Conservation (phyloP, 2,113 vertebrate species). For the Morone chrysops region DNA sequence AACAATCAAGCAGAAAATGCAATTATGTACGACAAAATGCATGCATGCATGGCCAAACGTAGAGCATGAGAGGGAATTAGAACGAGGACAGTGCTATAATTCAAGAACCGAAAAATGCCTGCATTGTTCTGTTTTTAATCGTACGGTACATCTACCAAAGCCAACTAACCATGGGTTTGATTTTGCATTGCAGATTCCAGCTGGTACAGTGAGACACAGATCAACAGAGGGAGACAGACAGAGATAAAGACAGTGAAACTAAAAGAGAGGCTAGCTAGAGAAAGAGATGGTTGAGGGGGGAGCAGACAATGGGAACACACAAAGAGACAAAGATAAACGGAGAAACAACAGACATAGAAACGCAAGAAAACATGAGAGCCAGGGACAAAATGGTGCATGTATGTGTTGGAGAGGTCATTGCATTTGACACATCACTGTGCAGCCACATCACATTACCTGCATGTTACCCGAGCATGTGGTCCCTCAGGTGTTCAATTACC, state of each 20-base stretch:
- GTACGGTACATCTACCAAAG: conserved; percentile 42
- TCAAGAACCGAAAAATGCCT: conserved; percentile 39
- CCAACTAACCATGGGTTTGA: conserved; percentile 64
- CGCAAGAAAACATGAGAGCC: not conserved
- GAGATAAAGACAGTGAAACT: conserved; percentile 30
- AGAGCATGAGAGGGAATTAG: conserved; percentile 20
- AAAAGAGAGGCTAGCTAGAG: not conserved
- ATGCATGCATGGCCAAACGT: conserved; percentile 7
- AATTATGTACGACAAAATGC: conserved; percentile 44
- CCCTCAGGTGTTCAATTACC: conserved; percentile 64
- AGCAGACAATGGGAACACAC: conserved; percentile 20
- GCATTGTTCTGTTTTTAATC: conserved; percentile 50
- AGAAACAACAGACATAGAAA: conserved; percentile 17
- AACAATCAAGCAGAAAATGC: conserved; percentile 46
- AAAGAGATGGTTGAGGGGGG: not conserved
- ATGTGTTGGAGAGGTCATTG: conserved; percentile 17
- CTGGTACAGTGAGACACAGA: conserved; percentile 24
- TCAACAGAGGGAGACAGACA: conserved; percentile 10
- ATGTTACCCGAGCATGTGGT: conserved; percentile 31
- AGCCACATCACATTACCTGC: conserved; percentile 41
- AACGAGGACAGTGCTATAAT: conserved; percentile 13
- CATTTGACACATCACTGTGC: conserved; percentile 6
- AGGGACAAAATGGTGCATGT: not conserved
- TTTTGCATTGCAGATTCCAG: conserved; percentile 54
- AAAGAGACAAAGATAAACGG: conserved; percentile 28